phyloP scores from a whole-genome alignment of 1,140 invertebrate genomes.

The Camponotus pennsylvanicus region DNA sequence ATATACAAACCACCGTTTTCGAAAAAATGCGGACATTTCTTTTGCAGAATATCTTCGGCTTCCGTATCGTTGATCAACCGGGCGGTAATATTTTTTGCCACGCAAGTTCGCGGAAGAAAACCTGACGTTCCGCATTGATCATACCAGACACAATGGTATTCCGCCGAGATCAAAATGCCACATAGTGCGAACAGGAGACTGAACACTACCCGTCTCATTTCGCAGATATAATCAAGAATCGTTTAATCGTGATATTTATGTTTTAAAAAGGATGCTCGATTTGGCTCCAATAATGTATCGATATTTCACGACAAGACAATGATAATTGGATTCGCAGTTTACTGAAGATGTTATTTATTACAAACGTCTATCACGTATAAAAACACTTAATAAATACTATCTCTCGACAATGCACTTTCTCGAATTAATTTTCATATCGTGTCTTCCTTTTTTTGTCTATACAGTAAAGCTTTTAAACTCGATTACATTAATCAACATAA shows the following conservation, averaged over 20 bases:
- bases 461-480: slow-evolving; percentile 1
- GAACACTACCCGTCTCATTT: slow-evolving; percentile 17
- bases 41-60: slow-evolving; percentile 77
- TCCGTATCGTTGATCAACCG: slow-evolving; percentile 80
- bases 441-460: neutral
- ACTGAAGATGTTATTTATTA: neutral
- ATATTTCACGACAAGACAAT: neutral
- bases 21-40: slow-evolving; percentile 85
- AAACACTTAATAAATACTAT: slow-evolving; percentile 7
- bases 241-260: neutral
- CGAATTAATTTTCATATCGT: neutral
- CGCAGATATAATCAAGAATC: neutral
- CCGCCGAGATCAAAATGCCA: neutral
- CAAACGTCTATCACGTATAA: neutral
- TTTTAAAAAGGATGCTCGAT: neutral
- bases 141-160: slow-evolving; percentile 87
- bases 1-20: slow-evolving; percentile 77
- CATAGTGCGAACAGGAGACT: slow-evolving; percentile 13
- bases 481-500: neutral
- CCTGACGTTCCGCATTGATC: slow-evolving; percentile 82
- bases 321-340: neutral
- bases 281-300: neutral
- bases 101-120: slow-evolving; percentile 81
- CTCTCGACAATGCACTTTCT: neutral
- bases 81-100: slow-evolving; percentile 82